Conservation (phyloP, 2,797 vertebrate genomes). For the Megalops cyprinoides region DNA sequence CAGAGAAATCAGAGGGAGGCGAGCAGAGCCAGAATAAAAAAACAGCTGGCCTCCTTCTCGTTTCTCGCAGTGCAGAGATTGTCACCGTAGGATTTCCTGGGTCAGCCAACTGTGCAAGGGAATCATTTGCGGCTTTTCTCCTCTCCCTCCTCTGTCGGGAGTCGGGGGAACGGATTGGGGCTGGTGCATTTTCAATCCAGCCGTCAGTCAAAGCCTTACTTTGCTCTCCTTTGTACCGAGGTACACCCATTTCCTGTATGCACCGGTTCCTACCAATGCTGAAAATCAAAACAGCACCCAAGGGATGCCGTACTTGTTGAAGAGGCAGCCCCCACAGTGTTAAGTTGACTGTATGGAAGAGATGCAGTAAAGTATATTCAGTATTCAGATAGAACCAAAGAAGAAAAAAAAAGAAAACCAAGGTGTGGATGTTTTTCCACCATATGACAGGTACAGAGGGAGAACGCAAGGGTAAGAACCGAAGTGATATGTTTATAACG, state of each 20-base stretch:
- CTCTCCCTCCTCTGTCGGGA: neutral
- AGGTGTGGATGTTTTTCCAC: neutral
- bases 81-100: conserved; percentile 68
- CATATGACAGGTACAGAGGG: neutral
- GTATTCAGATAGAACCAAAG: neutral
- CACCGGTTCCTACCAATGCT: neutral
- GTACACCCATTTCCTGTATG: neutral
- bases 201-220: neutral
- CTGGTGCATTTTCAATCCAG: neutral
- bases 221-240: neutral
- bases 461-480: neutral
- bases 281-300: neutral
- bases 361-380: neutral
- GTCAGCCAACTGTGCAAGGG: conserved; percentile 72
- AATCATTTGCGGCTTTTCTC: conserved; percentile 65
- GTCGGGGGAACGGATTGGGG: neutral
- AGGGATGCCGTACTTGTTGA: neutral
- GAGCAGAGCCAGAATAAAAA: conserved; percentile 40
- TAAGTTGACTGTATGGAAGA: neutral
- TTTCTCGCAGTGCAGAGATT: conserved; percentile 63
- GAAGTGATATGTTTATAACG: neutral
- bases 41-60: conserved; percentile 69
- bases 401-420: neutral
- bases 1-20: conserved; percentile 33
- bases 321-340: neutral